Base-by-base conservation (phyloP, 2,888 invertebrate species). In the Oxycera nigricornis region DNA sequence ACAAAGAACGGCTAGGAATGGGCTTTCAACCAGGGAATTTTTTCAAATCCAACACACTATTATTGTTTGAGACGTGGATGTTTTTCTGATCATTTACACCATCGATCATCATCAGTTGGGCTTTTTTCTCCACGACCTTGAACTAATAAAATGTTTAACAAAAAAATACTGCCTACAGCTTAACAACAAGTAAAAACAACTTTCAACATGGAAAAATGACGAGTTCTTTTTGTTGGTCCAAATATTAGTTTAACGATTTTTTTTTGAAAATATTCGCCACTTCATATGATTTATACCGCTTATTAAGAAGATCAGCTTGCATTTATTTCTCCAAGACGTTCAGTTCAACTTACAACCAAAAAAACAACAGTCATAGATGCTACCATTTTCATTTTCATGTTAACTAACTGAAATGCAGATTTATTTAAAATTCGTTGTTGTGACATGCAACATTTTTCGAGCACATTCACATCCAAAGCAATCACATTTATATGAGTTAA, bases 1-100 rank as follows among this genome's bases (percentile, higher is more conserved):
- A 70, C 17, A 46, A 70, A 52, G 20, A 73, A 73, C 20, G n/a
- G n/a, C 26, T 9, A 65, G 28, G 39, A 72, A 50, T 50, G 46
- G 52, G 26, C 28, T 55, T 55, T 24, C 52, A 70, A 68, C 68
- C 52, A 77, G 72, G 79, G 80, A 80, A 82, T 81, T 82, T 82
- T 83, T 84, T 84, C 83, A 83, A 83, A 84, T 82, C 83, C 82
- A 82, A 77, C 55, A 55, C n/a, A 41, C 35, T 20, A 62, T 30
- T 28, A 30, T 70, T 59, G 62, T 75, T 30, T 75, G 72, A 70
- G 52, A 22, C 70, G 70, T 70, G 70, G 70, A 55, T 20, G 52
- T 70, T 70, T 70, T 70, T 52, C 61, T 46, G 24, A 20, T 55
- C 24, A 20, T 55, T 55, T 61, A 61, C n/a, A n/a, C 7, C 17